A percentile compares a stretch with the other conserved stretches of the same genome.
Evolutionary conservation across 2,797 vertebrate species (phyloP).

Genomic region (Microctenopoma lineatum): DNA sequence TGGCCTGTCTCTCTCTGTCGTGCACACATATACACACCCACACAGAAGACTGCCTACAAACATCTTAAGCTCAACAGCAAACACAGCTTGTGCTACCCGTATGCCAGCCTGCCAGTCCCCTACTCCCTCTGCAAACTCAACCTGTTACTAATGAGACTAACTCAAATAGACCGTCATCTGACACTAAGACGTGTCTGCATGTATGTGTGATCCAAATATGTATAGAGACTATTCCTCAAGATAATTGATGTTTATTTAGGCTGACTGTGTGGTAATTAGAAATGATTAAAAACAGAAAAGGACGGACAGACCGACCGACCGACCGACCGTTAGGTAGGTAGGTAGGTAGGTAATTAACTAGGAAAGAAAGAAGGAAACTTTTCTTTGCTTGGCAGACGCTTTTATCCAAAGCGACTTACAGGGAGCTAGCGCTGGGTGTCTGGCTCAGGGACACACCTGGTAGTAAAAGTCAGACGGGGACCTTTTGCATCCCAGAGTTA

Average conservation of each 20-base stretch:
- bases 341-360: not conserved
- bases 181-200: constrained; percentile 43
- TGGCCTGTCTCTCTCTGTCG: constrained; percentile 1
- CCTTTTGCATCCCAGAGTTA: no score
- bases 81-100: constrained; percentile 73
- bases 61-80: constrained; percentile 76
- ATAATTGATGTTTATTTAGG: constrained; percentile 46
- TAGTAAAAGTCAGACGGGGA: no score
- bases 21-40: constrained; percentile 32
- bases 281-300: constrained; percentile 8
- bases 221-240: constrained; percentile 11
- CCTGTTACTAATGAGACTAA: constrained; percentile 73
- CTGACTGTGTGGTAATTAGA: constrained; percentile 33
- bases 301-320: not conserved
- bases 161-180: constrained; percentile 62
- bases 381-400: no score
- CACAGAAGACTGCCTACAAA: constrained; percentile 59
- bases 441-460: no score
- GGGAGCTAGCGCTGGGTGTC: no score
- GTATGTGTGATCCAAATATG: constrained; percentile 27
- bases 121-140: constrained; percentile 74
- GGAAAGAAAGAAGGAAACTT: not conserved
- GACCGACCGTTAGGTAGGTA: not conserved
- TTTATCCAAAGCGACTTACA: no score
- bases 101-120: constrained; percentile 73